phyloP scores from a whole-genome alignment of 2,888 invertebrate genomes.

The Tridacna gigas region DNA sequence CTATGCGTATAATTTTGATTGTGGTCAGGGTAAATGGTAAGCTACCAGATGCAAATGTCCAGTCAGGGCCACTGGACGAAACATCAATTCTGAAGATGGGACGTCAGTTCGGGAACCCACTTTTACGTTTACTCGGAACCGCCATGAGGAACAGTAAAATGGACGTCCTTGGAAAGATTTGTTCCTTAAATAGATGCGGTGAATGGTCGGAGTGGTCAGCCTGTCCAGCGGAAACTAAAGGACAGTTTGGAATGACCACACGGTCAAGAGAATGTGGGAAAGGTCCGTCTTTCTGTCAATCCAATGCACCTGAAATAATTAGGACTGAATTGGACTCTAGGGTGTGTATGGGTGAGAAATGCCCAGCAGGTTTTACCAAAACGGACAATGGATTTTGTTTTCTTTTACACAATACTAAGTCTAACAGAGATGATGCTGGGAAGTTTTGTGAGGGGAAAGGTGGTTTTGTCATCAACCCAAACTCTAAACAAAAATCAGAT shows the following conservation, averaged over 20 bases:
- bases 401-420: not conserved
- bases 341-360: not conserved
- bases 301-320: not conserved
- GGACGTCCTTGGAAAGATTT: not conserved
- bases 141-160: not conserved
- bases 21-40: too few relatives aligned
- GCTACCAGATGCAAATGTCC: not conserved
- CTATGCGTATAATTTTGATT: too few relatives aligned
- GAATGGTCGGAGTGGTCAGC: constrained; percentile 19
- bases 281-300: not conserved
- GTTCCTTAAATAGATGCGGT: not conserved
- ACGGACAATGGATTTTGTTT: constrained; percentile 5
- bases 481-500: not conserved
- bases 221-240: not conserved
- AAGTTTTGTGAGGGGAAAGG: not conserved
- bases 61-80: not conserved
- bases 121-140: constrained; percentile 1
- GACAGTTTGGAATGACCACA: constrained; percentile 16
- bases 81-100: not conserved
- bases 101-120: not conserved
- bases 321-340: not conserved
- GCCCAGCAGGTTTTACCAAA: not conserved
- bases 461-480: not conserved
- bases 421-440: not conserved
- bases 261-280: constrained; percentile 22